Evolutionary conservation across 23 tunicate genomes (phyloP), one percentile per base, ranked within the genome.

Genomic region (Halocynthia roretzi): DNA sequence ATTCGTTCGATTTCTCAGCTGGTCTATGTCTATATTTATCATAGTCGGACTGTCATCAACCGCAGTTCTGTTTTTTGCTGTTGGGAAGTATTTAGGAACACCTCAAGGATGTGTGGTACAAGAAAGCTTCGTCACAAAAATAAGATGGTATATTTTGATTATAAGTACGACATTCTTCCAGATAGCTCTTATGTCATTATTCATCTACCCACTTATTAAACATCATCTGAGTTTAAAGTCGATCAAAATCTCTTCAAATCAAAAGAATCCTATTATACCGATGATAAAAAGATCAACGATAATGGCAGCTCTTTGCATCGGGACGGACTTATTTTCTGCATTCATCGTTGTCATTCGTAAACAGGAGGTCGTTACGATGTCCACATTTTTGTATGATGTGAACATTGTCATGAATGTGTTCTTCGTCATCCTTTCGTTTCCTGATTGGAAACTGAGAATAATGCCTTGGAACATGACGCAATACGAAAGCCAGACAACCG

Each of bases 401-500:
- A 74, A 74, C 64, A 74, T 74, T 54, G 78, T 74, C 10, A 10
- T 74, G 20, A 74, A 74, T 18, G 63, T 64, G 22, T 18, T 74
- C 20, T 74, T 20, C 17, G 31, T 56, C n/a, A 54, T 74, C 31
- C 19, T 74, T 53, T 74, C 78, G 10, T 74, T 74, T 74, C 78
- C 78, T 9, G 78, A 74, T 74, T 74, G 78, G 78, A 74, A 74
- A 74, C 18, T 21, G 21, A 54, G 78, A 54, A 5, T 74, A 6
- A 74, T 74, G 78, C 78, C 78, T 4, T 74, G 78, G 78, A 40
- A 50, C 1, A 64, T 74, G 50, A 71, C 12, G 9, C 56, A 6
- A 15, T 54, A 10, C 50, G 62, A 52, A 56, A 10, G 10, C 8
- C 62, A 20, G n/a, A 22, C 14, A 18, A 10, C 78, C 10, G 78